Conservation (phyloP, 2,113 vertebrate species). For the Ameiurus melas region DNA sequence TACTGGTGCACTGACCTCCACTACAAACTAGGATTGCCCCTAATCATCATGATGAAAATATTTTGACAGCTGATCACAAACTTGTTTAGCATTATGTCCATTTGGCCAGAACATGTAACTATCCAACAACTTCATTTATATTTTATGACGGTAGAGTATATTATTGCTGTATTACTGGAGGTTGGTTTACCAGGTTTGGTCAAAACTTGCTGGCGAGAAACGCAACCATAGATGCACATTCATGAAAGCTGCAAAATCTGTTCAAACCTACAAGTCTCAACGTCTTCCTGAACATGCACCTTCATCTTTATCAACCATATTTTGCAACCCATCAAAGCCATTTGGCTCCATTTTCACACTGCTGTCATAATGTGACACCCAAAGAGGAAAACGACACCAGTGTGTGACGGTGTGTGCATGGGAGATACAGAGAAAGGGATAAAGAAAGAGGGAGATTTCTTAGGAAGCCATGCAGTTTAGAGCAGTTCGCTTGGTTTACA, state of each 20-base stretch:
- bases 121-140: background rate
- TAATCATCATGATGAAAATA: background rate
- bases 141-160: background rate
- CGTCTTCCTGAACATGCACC: conserved; percentile 10
- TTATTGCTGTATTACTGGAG: background rate
- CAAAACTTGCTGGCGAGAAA: background rate
- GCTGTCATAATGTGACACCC: conserved; percentile 30
- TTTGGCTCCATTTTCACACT: background rate
- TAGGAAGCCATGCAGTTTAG: conserved; percentile 30
- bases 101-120: background rate
- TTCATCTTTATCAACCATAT: background rate
- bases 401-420: background rate
- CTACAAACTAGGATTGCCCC: background rate
- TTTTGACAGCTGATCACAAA: background rate
- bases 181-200: background rate
- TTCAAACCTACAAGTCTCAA: conserved; percentile 20
- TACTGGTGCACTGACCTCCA: background rate
- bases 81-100: background rate
- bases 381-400: conserved; percentile 24
- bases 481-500: conserved; percentile 38
- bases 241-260: background rate
- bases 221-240: background rate
- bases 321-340: conserved; percentile 26
- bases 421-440: background rate
- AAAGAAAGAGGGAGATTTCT: conserved; percentile 4